phyloP scores from a whole-genome alignment of 2,888 invertebrate genomes.

The Tiphia femorata region DNA sequence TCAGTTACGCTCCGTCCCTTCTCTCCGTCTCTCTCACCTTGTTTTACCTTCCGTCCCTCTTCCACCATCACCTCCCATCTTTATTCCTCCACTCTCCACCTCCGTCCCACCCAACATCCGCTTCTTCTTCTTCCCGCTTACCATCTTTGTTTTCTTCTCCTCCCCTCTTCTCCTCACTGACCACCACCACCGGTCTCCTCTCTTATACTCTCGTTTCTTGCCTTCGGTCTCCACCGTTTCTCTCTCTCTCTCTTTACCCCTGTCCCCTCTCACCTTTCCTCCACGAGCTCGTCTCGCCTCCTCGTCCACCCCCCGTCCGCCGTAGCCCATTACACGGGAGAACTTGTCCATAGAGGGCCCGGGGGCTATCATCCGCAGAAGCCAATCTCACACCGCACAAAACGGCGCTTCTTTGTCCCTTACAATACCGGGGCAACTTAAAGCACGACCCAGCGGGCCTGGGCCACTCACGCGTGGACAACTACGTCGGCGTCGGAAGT shows the following conservation, averaged over 20 bases:
- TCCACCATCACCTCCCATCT: conserved; percentile 14
- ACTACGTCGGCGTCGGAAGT: background rate
- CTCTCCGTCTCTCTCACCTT: conserved; percentile 13
- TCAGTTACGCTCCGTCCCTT: conserved; percentile 25
- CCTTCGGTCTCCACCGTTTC: background rate
- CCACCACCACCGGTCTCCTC: background rate
- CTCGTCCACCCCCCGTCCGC: conserved; percentile 17
- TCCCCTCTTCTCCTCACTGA: background rate
- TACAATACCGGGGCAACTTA: conserved; percentile 18
- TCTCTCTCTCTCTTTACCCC: conserved; percentile 11
- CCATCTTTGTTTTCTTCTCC: background rate
- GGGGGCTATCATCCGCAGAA: conserved; percentile 63
- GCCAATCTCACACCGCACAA: conserved; percentile 61
- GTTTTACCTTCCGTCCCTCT: background rate
- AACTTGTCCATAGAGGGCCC: conserved; percentile 60
- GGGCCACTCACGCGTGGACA: conserved; percentile 9
- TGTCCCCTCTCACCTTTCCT: background rate
- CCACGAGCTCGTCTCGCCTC: conserved; percentile 15
- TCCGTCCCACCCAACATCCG: conserved; percentile 7
- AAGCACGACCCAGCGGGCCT: no score
- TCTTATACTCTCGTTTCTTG: no score
- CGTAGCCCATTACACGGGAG: conserved; percentile 46
- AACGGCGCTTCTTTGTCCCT: conserved; percentile 44
- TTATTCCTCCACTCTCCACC: conserved; percentile 6
- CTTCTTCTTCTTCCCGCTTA: background rate